Base-by-base conservation (phyloP, 2,113 vertebrate genomes). In the Petaurus breviceps region DNA sequence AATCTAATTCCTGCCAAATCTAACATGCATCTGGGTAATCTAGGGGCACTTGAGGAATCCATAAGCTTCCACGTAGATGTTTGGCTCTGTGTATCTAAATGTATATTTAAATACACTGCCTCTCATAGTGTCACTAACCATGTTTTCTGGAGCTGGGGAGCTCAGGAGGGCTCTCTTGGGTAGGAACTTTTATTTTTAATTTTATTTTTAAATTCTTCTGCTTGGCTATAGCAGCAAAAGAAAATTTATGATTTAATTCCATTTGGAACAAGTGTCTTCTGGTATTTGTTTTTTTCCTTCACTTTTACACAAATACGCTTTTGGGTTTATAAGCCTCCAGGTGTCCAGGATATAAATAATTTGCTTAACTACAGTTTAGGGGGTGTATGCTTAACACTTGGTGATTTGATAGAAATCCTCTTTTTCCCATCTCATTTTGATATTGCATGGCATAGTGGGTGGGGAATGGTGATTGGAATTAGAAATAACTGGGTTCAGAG, bases 1-100 rank as follows among this genome's bases (percentile, higher is more conserved):
- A 93, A 96, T 97, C 93, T 96, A 95, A 94, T 96, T 96, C 91
- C 93, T 95, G 50, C 89, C 94, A 97, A 98, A 97, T 95, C 92
- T 92, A 92, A 89, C 96, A 51, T 90, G 61, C 51, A 91, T 96
- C 91, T 94, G 90, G 91, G 68, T 97, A 91, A 96, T 95, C 16
- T 90, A 90, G 53, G 46, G 96, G 92, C 95, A 97, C 37, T 89
- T 68, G 94, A 93, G 31, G 92, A 94, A 90, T 93, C 90, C 94
- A 54, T 89, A 94, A 92, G 91, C 61, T 93, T 57, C 55, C 54
- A 37, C 6, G 68, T 84, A n/a, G 68, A 51, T 46, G 91, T 94
- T 93, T 92, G 57, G 8, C 8, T 1, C 46, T 92, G 19, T 96
- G 61, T 94, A 47, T 53, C 57, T 90, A 96, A 92, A 92, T 92